Conservation (phyloP, 1,140 invertebrate genomes). For the Brachionus manjavacas region DNA sequence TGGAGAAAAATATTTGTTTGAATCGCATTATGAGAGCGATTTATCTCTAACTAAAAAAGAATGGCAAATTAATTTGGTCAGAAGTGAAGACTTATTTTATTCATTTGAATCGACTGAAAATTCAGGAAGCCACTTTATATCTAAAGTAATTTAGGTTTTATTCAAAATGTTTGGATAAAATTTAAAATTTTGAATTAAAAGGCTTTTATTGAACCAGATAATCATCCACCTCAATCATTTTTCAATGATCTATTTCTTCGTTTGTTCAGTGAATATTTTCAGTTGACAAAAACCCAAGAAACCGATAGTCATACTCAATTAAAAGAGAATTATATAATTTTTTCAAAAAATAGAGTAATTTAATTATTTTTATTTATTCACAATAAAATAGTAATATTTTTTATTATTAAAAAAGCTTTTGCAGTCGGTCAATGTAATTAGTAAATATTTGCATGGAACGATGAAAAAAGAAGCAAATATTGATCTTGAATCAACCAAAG, state of each 20-base stretch:
- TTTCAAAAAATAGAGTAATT: slow-evolving; percentile 26
- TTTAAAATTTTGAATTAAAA: neutral
- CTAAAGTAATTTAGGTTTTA: neutral
- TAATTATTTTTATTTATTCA: neutral
- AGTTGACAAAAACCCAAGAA: neutral
- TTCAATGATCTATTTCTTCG: neutral
- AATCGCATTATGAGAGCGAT: neutral
- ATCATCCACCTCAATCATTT: neutral
- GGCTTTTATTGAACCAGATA: neutral
- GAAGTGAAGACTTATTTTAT: neutral
- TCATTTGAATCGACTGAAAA: neutral
- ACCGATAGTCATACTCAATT: neutral
- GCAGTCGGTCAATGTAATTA: slow-evolving; percentile 23
- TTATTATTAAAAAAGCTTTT: neutral
- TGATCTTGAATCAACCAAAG: neutral
- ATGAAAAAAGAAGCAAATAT: slow-evolving; percentile 23
- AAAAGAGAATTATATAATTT: slow-evolving; percentile 11
- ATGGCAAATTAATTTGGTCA: neutral
- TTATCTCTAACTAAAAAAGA: neutral
- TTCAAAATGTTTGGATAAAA: neutral
- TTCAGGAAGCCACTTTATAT: neutral
- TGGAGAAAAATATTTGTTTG: slow-evolving; percentile 8
- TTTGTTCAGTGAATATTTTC: slow-evolving; percentile 3
- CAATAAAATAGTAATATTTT: neutral
- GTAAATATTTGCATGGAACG: slow-evolving; percentile 12